These are phyloP conservation scores for Aphodius granarius DNA, from an alignment of 2,888 invertebrate species.

Conservation along the genomic window DNA sequence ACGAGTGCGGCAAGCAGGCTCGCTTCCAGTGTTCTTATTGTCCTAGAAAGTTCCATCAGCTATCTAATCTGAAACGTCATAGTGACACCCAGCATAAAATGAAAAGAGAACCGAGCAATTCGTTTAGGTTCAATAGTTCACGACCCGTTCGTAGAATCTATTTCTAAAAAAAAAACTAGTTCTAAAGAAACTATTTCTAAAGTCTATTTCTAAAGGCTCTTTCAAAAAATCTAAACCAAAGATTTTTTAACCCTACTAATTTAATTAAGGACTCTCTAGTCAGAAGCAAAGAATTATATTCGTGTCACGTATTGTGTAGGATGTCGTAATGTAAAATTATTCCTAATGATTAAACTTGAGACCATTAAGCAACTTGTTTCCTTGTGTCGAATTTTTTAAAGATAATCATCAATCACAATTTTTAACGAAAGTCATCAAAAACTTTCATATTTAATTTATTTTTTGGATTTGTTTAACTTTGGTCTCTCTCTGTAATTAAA, in stretches of 20 bases:
- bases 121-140: background rate
- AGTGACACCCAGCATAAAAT: constrained; percentile 46
- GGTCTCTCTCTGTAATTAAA: background rate
- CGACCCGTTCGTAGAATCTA: constrained; percentile 13
- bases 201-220: background rate
- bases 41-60: constrained; percentile 62
- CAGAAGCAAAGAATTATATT: background rate
- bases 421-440: no score
- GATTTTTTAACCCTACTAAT: constrained; percentile 2
- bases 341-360: background rate
- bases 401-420: background rate
- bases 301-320: background rate
- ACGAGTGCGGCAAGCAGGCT: constrained; percentile 70
- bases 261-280: background rate
- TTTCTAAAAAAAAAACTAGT: constrained; percentile 1
- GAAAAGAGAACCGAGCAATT: constrained; percentile 12
- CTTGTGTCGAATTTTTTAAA: background rate
- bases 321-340: background rate
- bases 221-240: background rate
- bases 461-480: background rate
- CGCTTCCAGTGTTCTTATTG: constrained; percentile 67
- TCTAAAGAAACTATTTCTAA: background rate
- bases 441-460: background rate
- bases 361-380: background rate
- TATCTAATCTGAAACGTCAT: constrained; percentile 53